Conservation (phyloP, 2,797 vertebrate genomes). For the Adrianichthys oophorus region DNA sequence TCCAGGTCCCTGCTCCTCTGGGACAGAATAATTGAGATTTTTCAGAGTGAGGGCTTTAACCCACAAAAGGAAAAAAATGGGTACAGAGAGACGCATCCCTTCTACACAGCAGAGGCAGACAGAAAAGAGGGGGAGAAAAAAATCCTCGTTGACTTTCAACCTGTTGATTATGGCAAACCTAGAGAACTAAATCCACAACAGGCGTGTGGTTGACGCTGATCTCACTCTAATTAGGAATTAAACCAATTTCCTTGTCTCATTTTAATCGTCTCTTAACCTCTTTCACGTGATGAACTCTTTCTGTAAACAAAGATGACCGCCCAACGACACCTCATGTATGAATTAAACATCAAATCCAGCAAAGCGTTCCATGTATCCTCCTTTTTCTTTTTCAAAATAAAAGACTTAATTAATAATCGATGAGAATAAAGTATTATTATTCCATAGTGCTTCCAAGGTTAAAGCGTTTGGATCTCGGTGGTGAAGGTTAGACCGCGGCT, state of each 20-base stretch:
- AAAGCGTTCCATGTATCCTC: slow-evolving; percentile 58
- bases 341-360: slow-evolving; percentile 73
- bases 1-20: slow-evolving; percentile 95
- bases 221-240: slow-evolving; percentile 51
- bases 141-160: slow-evolving; percentile 77
- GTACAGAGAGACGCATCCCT: slow-evolving; percentile 95
- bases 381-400: slow-evolving; percentile 39
- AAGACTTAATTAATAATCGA: slow-evolving; percentile 67
- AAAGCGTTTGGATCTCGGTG: slow-evolving; percentile 68
- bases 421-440: slow-evolving; percentile 75
- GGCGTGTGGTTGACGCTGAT: slow-evolving; percentile 53
- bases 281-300: slow-evolving; percentile 75
- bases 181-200: slow-evolving; percentile 56
- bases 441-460: slow-evolving; percentile 75
- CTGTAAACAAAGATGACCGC: slow-evolving; percentile 77
- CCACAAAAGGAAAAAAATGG: slow-evolving; percentile 92
- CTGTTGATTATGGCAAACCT: slow-evolving; percentile 77
- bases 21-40: slow-evolving; percentile 97
- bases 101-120: slow-evolving; percentile 66
- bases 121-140: slow-evolving; percentile 42
- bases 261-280: slow-evolving; percentile 54
- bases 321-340: slow-evolving; percentile 70
- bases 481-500: slow-evolving; percentile 74
- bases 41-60: slow-evolving; percentile 94
- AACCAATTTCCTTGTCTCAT: slow-evolving; percentile 51